Evolutionary conservation across 2,113 vertebrate species (phyloP), one percentile per base, ranked within the genome.

Genomic region (Murina feae): DNA sequence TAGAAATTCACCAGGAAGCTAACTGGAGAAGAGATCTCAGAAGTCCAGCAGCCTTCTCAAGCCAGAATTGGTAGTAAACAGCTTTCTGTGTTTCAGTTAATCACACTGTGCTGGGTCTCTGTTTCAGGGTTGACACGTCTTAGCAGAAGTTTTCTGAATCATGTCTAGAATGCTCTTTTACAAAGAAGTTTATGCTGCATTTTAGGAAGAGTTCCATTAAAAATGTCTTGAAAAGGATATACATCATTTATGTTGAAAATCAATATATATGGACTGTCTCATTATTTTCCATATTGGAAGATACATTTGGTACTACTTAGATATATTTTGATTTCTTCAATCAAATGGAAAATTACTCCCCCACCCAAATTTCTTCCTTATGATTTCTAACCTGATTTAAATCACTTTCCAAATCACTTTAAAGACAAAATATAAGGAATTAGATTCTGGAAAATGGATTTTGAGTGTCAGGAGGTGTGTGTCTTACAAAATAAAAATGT

Each of bases 401-500:
- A 85, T 66, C 55, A 37, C 30, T 97, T 94, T 95, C 63, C 18
- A 84, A 69, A 68, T 92, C 35, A 90, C 81, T 91, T 28, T n/a
- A 85, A 90, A 90, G 4, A 23, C 25, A 85, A 76, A 86, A 85
- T 20, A 58, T 20, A 58, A 94, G 17, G 37, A 87, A 20, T 76
- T 88, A 63, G 51, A 81, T 35, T 85, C 66, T 90, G 83, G 65
- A 84, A 92, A 92, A 87, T 49, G 81, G 42, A 84, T 85, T 88
- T 63, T 82, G 47, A 78, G 42, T 47, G 28, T 0, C 42, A 60
- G 6, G 10, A 1, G 1, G 11, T 80, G 2, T 37, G 1, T 82
- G 5, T 85, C 65, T 92, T 72, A 81, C 3, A 90, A 84, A 90
- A 90, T 84, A 39, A 92, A 95, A 88, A 51, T 87, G 1, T 92